Evolutionary conservation across 1,140 invertebrate species (phyloP).

Genomic region (Drosophila ogumai): DNA sequence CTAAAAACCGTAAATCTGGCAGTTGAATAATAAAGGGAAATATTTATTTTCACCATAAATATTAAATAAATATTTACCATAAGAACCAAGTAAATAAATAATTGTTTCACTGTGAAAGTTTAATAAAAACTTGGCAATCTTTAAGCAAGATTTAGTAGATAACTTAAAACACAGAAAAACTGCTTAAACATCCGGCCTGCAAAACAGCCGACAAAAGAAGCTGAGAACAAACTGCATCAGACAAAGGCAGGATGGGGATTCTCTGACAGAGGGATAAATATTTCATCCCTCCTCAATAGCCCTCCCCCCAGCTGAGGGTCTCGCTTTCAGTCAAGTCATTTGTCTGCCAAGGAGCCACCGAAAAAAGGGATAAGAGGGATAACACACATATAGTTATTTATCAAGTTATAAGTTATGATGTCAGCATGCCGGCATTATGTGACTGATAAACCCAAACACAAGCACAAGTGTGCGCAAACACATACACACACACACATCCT

Average conservation of each 20-base stretch:
- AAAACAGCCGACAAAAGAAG: constrained; percentile 20
- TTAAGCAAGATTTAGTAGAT: neutral
- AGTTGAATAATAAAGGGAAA: constrained; percentile 9
- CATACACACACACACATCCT: constrained; percentile 20
- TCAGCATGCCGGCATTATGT: constrained; percentile 78
- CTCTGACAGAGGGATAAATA: constrained; percentile 37
- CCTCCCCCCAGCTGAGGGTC: neutral
- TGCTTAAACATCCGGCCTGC: constrained; percentile 20
- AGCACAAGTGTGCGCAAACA: constrained; percentile 33
- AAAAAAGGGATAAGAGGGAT: constrained; percentile 55
- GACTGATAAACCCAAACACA: constrained; percentile 72
- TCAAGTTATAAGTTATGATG: constrained; percentile 83
- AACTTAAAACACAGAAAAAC: constrained; percentile 12
- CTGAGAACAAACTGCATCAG: constrained; percentile 27
- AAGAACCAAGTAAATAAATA: too few relatives aligned
- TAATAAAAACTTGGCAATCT: too few relatives aligned
- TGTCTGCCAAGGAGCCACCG: constrained; percentile 54
- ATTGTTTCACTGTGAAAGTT: neutral
- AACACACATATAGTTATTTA: constrained; percentile 76
- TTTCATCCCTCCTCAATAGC: constrained; percentile 16
- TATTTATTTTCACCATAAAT: neutral
- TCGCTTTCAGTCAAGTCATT: constrained; percentile 71
- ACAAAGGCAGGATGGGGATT: constrained; percentile 28
- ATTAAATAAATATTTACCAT: neutral
- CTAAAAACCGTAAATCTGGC: neutral